Evolutionary conservation across 1,140 invertebrate genomes (phyloP), one percentile per base, ranked within the genome.

Genomic region (Bombus difficillimus): DNA sequence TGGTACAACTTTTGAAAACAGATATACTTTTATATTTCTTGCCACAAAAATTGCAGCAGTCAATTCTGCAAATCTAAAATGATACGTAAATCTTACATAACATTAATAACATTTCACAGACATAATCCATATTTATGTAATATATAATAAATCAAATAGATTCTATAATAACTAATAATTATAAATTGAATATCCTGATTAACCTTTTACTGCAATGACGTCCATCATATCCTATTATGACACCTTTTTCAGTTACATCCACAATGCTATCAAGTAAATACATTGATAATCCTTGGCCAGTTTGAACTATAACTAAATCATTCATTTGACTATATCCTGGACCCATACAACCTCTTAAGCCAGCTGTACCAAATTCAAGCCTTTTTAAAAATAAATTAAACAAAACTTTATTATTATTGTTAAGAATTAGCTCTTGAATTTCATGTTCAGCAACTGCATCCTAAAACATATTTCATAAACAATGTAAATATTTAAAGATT

Each of bases 231-330:
- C 99, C 99, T 91, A 99, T 96, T 0, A 99, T 97, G 68, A 99
- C 95, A 22, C 99, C 98, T 83, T 96, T 96, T 8, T 95, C 91
- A 81, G 96, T 91, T 43, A 95, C 92, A 73, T 96, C 93, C 9
- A 95, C 92, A 86, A 96, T 94, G 75, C 94, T 93, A 75, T 96
- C 94, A 81, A 97, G 93, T 43, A 99, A 92, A 94, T 99, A 98
- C 79, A 97, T 96, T 59, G 97, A 96, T 72, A 99, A 94, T 10
- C 99, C 99, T 96, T 99, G 99, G 9, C 97, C 97, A 34, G 99
- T 98, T 96, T 99, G 99, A 73, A 99, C 97, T 47, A 99, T 97
- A 0, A 99, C 99, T 43, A 99, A 96, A 95, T 99, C 99, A 95
- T 99, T 99, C 98, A 99, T 99, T 81, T 97, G 97, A 90, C 96